Conservation (phyloP, 2,888 invertebrate species). For the Hemithea aestivaria region DNA sequence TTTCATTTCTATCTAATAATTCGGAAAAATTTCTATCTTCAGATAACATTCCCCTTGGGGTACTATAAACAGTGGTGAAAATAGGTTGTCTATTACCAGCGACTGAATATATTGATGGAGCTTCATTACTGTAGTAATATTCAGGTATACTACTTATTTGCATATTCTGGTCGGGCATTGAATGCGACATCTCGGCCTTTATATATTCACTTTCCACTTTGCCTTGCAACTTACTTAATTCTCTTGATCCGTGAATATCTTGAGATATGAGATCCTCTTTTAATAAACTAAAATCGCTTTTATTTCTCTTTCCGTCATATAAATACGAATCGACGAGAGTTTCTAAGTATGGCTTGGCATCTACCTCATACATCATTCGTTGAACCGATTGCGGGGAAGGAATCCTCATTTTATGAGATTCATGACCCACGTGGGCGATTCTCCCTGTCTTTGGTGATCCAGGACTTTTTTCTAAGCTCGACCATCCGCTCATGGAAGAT, state of each 20-base stretch:
- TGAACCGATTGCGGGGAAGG: conserved; percentile 63
- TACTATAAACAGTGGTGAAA: conserved; percentile 87
- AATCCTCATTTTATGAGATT: conserved; percentile 62
- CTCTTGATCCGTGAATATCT: conserved; percentile 50
- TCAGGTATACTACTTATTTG: conserved; percentile 60
- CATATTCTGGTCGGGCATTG: conserved; percentile 45
- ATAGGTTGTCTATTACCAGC: conserved; percentile 85
- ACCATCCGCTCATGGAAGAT: conserved; percentile 93
- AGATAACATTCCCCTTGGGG: conserved; percentile 81
- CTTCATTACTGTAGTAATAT: conserved; percentile 73
- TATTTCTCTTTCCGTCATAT: conserved; percentile 52
- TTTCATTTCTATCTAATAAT: conserved; percentile 81
- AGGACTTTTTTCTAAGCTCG: conserved; percentile 91
- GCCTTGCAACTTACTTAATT: conserved; percentile 53
- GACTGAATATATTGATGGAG: conserved; percentile 86
- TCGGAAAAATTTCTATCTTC: conserved; percentile 84
- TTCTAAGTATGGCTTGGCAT: conserved; percentile 74
- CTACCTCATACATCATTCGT: conserved; percentile 59
- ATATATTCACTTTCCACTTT: conserved; percentile 51
- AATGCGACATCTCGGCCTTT: conserved; percentile 51
- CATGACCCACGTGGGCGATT: conserved; percentile 57
- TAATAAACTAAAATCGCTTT: conserved; percentile 53
- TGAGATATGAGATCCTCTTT: conserved; percentile 46
- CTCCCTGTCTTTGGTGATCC: conserved; percentile 85
- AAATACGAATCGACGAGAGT: conserved; percentile 77